A percentile compares a stretch with the other conserved stretches of the same genome.
Conservation (phyloP, 2,888 invertebrate genomes). For the Chloroclysta siterata region DNA sequence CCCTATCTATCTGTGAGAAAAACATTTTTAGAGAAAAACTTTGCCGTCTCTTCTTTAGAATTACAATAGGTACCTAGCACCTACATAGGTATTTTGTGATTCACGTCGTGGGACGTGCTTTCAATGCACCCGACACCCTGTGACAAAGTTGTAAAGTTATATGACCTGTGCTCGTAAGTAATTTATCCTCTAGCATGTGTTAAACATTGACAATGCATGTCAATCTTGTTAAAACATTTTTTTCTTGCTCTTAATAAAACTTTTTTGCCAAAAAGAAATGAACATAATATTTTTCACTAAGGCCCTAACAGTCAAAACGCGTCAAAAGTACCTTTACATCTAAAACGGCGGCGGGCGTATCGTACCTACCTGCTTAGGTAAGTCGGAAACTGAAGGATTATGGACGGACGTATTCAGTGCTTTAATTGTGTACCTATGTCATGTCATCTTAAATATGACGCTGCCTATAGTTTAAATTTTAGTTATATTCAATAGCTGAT, state of each 20-base stretch:
- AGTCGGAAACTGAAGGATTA: background rate
- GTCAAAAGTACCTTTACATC: background rate
- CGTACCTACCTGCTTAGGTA: no score
- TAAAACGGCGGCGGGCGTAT: background rate
- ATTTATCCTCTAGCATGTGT: background rate
- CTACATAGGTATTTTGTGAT: background rate
- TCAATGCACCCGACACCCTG: background rate
- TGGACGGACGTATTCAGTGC: background rate
- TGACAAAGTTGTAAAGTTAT: background rate
- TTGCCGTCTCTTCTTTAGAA: background rate
- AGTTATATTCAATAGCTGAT: no score
- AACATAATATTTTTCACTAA: background rate
- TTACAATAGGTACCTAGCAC: background rate
- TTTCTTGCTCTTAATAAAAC: background rate
- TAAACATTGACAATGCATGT: background rate
- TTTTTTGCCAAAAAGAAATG: background rate
- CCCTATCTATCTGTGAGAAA: background rate
- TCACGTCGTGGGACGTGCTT: slow-evolving; percentile 1
- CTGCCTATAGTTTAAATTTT: no score
- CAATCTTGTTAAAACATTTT: background rate
- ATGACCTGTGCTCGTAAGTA: background rate
- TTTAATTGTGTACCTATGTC: no score
- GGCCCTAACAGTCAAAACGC: background rate
- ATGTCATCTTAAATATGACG: no score
- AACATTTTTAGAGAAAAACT: background rate